A percentile compares a stretch with the other conserved stretches of the same genome.
These are phyloP conservation scores for Trichoplusia ni DNA, from an alignment of 1,140 invertebrate genomes.

Conservation along the genomic window DNA sequence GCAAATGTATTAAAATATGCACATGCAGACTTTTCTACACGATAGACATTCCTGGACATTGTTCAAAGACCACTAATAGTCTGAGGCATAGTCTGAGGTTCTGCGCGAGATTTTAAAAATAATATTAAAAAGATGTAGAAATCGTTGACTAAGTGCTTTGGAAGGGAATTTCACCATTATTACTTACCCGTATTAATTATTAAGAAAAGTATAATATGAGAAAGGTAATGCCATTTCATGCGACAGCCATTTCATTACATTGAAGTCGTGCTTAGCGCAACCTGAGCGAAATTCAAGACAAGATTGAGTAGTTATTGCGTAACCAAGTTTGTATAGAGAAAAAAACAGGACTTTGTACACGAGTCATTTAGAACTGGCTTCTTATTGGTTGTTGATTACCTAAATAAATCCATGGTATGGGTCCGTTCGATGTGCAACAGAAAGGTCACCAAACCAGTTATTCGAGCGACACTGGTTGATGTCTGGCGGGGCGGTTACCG, in stretches of 20 bases:
- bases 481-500: slow-evolving; percentile 37
- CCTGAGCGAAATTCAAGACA: not conserved
- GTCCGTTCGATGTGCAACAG: slow-evolving; percentile 46
- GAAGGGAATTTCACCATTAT: too few relatives aligned
- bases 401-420: slow-evolving; percentile 35
- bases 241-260: too few relatives aligned
- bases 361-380: not conserved
- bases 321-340: not conserved
- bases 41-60: slow-evolving; percentile 11
- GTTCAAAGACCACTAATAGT: not conserved
- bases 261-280: too few relatives aligned
- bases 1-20: too few relatives aligned
- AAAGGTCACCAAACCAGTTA: slow-evolving; percentile 72
- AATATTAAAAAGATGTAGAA: too few relatives aligned
- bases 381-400: slow-evolving; percentile 22
- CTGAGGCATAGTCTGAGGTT: too few relatives aligned
- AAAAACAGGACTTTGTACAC: not conserved
- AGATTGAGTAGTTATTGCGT: not conserved
- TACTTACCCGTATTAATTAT: too few relatives aligned
- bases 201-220: too few relatives aligned
- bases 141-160: too few relatives aligned
- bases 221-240: too few relatives aligned
- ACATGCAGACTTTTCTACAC: not conserved
- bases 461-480: slow-evolving; percentile 46
- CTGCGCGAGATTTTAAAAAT: too few relatives aligned